These are phyloP conservation scores for Calameuta filiformis DNA, from an alignment of 2,888 invertebrate genomes.

Conservation along the genomic window DNA sequence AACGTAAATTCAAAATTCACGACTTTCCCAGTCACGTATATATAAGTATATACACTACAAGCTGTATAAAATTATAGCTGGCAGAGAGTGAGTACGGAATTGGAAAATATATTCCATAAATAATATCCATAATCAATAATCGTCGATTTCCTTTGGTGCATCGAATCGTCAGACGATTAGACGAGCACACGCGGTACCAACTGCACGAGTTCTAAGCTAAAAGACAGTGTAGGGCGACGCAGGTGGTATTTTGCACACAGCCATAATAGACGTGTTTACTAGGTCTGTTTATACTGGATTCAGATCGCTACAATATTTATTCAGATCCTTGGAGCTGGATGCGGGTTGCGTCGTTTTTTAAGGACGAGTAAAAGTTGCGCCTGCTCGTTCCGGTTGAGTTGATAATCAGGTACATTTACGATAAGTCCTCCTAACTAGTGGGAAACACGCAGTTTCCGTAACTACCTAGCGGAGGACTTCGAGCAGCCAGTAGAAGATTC, in stretches of 20 bases:
- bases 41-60: not conserved
- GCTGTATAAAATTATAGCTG: not conserved
- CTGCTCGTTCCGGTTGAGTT: not conserved
- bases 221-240: not conserved
- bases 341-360: not conserved
- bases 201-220: not conserved
- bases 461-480: not conserved
- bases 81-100: not conserved
- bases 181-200: not conserved
- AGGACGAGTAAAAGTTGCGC: not conserved
- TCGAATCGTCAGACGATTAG: not conserved
- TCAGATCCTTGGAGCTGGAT: not conserved
- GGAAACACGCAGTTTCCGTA: not conserved
- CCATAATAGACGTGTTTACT: not conserved
- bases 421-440: not conserved
- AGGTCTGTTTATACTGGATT: not conserved
- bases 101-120: not conserved
- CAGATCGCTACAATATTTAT: not conserved
- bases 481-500: conserved; percentile 7
- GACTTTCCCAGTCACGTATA: not conserved
- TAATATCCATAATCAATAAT: not conserved
- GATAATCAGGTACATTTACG: not conserved
- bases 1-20: not conserved
- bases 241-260: not conserved
- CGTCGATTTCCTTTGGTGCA: not conserved